These are phyloP conservation scores for Falco berigora DNA, from an alignment of 2,797 vertebrate genomes.

Conservation along the genomic window DNA sequence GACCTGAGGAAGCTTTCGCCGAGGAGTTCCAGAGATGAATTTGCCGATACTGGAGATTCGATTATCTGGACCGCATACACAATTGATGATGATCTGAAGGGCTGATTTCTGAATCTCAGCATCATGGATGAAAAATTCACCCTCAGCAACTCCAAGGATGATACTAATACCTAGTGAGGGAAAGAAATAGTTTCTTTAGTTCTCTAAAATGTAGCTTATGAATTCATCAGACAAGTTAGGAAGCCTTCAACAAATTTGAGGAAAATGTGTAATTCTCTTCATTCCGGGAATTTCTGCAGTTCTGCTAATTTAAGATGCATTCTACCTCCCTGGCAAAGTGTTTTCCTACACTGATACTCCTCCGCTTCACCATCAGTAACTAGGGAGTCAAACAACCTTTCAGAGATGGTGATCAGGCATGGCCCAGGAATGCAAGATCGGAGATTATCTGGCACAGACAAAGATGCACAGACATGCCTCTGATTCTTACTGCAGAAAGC, in stretches of 20 bases:
- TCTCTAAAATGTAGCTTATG: background rate
- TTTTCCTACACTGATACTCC: background rate
- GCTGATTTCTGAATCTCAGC: slow-evolving; percentile 99
- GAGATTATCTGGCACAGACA: background rate
- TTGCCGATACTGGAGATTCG: slow-evolving; percentile 96
- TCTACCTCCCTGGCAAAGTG: background rate
- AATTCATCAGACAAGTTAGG: background rate
- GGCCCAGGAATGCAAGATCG: background rate
- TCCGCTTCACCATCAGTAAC: background rate
- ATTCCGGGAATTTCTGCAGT: background rate
- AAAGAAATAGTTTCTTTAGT: background rate
- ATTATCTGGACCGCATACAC: slow-evolving; percentile 95
- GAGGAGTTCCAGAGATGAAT: slow-evolving; percentile 92
- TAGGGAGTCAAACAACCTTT: background rate
- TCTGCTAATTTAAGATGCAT: background rate
- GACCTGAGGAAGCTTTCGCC: slow-evolving; percentile 88
- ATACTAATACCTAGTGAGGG: slow-evolving; percentile 88
- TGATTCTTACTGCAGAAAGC: background rate
- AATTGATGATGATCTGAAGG: slow-evolving; percentile 97
- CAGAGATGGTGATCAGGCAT: background rate
- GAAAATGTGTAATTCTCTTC: background rate
- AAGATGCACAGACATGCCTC: background rate
- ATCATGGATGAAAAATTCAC: slow-evolving; percentile 96
- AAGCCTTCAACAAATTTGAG: background rate
- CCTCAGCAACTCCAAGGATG: slow-evolving; percentile 95